These are phyloP conservation scores for Gracilinanus agilis DNA, from an alignment of 2,113 vertebrate genomes.

Conservation along the genomic window DNA sequence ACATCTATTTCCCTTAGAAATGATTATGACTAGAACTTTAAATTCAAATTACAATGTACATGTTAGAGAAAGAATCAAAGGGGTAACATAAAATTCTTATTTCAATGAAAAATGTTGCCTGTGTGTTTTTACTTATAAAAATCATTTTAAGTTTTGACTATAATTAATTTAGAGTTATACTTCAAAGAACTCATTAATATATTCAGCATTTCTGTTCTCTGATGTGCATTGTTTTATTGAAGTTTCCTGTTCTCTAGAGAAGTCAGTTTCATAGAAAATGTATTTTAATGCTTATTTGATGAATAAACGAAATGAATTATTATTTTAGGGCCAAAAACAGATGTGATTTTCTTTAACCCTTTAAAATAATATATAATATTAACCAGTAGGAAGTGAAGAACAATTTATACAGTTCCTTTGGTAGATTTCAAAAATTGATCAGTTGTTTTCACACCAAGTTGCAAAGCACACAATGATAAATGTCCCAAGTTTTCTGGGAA, in stretches of 20 bases:
- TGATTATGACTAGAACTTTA: neutral
- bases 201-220: neutral
- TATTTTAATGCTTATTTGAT: neutral
- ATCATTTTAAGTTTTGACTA: neutral
- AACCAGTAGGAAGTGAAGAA: neutral
- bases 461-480: neutral
- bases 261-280: neutral
- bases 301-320: constrained; percentile 3
- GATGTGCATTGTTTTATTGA: constrained; percentile 10
- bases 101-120: neutral
- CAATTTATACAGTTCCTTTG: neutral
- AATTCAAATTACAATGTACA: neutral
- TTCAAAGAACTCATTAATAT: constrained; percentile 2
- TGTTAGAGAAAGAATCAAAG: constrained; percentile 1
- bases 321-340: neutral
- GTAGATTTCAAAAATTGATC: neutral
- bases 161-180: constrained; percentile 3
- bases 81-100: neutral
- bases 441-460: neutral
- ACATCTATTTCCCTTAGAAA: neutral
- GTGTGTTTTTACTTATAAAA: constrained; percentile 4
- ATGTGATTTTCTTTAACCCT: neutral
- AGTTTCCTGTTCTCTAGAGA: constrained; percentile 14
- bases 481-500: constrained; percentile 14
- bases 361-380: neutral